Evolutionary conservation across 2,797 vertebrate genomes (phyloP).

Genomic region (Notolabrus celidotus): DNA sequence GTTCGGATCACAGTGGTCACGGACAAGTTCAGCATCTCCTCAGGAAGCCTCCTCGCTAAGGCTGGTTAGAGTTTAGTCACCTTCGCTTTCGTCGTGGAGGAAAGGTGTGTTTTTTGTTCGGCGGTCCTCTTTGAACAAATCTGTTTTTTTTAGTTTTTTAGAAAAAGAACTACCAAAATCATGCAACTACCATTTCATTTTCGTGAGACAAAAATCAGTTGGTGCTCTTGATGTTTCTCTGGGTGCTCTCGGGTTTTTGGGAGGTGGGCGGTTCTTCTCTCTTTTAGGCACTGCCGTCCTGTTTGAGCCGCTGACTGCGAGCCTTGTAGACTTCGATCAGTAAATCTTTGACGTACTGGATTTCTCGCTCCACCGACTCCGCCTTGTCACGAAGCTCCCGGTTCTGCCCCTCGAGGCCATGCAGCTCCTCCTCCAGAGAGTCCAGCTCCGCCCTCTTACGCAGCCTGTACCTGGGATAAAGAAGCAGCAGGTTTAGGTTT

Average conservation of each 20-base stretch:
- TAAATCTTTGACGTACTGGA: constrained; percentile 95
- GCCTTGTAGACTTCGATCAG: constrained; percentile 97
- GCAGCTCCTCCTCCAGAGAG: constrained; percentile 93
- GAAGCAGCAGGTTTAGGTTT: constrained; percentile 16
- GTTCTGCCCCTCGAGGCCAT: constrained; percentile 91
- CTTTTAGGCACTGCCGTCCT: constrained; percentile 86
- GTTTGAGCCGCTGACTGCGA: constrained; percentile 91
- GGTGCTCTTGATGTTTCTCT: constrained; percentile 26
- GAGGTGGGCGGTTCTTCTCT: constrained; percentile 17
- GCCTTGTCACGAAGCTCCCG: constrained; percentile 93
- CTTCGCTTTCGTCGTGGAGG: constrained; percentile 35
- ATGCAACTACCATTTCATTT: constrained; percentile 78
- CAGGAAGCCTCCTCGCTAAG: constrained; percentile 74
- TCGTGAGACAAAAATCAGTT: constrained; percentile 60
- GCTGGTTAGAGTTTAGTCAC: constrained; percentile 67
- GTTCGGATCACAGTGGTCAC: constrained; percentile 85
- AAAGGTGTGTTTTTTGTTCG: constrained; percentile 55
- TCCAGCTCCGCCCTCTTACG: constrained; percentile 94
- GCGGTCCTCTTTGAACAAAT: constrained; percentile 53
- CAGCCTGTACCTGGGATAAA: constrained; percentile 88
- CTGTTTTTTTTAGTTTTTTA: constrained; percentile 50
- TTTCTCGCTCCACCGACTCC: constrained; percentile 94
- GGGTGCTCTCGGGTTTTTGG: neutral
- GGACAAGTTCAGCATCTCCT: constrained; percentile 81
- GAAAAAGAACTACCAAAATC: constrained; percentile 80